Evolutionary conservation across 2,888 invertebrate genomes (phyloP), one percentile per base, ranked within the genome.

Genomic region (Oscheius sp.): DNA sequence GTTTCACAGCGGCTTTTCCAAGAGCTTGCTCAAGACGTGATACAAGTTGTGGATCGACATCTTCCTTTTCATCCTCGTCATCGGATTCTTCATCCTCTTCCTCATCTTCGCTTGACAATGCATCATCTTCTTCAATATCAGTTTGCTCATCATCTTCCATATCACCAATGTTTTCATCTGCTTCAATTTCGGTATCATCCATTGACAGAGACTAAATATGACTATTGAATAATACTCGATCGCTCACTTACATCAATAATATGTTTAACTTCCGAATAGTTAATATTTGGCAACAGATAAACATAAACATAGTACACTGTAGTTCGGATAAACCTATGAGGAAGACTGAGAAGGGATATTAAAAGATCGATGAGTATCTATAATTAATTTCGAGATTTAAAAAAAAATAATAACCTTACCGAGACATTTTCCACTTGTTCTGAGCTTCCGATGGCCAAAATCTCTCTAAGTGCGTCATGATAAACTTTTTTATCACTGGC

Each of bases 281-380:
- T 63, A 16, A 80, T 66, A 0, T 69, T 69, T 18, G 77, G 74
- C 29, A 83, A 72, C 1, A 80, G 63, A 45, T 75, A 73, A 29
- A 74, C 76, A 35, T 75, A 81, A 2, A 77, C 76, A 41, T 74
- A 81, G n/a, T 74, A 68, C 23, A 72, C 75, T 16, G 75, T 74
- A 12, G 79, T 77, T 52, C 79, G 35, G 29, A 79, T 76, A 70
- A 73, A 79, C 43, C 78, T 79, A 23, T 78, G 75, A 23, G 79
- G 72, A 21, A 69, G 72, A 25, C 69, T 73, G 18, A 83, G 74
- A 25, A 83, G 78, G 45, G 77, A 70, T 9, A 83, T 75, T 1
- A 83, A 71, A 41, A 83, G 69, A 76, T 83, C 83, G 53, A 81
- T 73, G 7, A 83, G 74, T 43, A 81, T 75, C 76, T 80, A 23